Percentiles rank a stretch among this genome's conserved stretches.
These are phyloP conservation scores for Sphaerodactylus townsendi DNA, from an alignment of 2,113 vertebrate species.

Conservation along the genomic window DNA sequence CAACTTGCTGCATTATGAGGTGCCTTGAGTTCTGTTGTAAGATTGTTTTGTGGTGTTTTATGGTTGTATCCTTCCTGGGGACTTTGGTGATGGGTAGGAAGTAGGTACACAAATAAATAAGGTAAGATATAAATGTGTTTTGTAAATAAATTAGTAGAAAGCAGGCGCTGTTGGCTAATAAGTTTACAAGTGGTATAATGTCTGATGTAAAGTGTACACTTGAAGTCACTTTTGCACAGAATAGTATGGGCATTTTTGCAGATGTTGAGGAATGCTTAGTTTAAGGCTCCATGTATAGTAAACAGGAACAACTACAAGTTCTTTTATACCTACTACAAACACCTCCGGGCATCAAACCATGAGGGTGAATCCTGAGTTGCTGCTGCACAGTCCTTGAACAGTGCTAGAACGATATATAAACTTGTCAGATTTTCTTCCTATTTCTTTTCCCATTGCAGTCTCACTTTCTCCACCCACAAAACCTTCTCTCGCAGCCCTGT, in stretches of 20 bases:
- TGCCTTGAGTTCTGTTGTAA: too few relatives aligned
- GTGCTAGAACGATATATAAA: constrained; percentile 10
- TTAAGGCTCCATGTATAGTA: neutral
- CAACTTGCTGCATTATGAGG: too few relatives aligned
- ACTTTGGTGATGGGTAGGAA: too few relatives aligned
- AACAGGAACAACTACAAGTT: neutral
- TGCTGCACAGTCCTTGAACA: constrained; percentile 26
- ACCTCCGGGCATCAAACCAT: neutral
- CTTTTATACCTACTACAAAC: neutral
- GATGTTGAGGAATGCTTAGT: neutral
- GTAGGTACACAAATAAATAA: too few relatives aligned
- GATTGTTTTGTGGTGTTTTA: too few relatives aligned
- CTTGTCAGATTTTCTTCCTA: neutral
- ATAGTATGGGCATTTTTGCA: too few relatives aligned
- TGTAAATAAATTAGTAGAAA: neutral
- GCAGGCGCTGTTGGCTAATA: neutral
- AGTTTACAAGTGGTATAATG: neutral
- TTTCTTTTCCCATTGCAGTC: neutral
- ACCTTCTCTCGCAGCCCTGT: neutral
- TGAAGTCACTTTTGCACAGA: too few relatives aligned
- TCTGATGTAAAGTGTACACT: too few relatives aligned
- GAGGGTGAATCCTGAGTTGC: constrained; percentile 11
- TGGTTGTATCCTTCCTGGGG: too few relatives aligned
- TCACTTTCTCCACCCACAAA: neutral
- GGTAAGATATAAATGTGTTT: neutral